Evolutionary conservation across 2,888 invertebrate genomes (phyloP).

Genomic region (Charanyca ferruginea): DNA sequence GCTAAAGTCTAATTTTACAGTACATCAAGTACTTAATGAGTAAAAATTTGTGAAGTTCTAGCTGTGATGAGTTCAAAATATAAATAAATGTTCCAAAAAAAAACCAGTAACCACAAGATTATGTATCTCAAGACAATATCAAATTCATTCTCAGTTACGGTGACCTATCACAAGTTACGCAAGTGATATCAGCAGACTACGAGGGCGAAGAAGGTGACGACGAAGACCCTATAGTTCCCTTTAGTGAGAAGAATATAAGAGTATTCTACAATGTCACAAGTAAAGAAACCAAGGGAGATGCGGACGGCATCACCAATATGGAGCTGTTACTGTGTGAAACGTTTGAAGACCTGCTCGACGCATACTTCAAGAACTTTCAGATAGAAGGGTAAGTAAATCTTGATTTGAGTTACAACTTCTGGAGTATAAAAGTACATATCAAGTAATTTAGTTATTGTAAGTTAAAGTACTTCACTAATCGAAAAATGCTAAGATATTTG

Average conservation of each 20-base stretch:
- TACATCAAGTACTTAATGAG: too few species aligned
- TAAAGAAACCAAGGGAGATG: slow-evolving; percentile 79
- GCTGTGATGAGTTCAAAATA: too few species aligned
- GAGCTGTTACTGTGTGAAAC: slow-evolving; percentile 97
- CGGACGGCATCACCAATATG: slow-evolving; percentile 95
- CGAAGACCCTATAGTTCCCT: slow-evolving; percentile 88
- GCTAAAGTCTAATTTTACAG: too few species aligned
- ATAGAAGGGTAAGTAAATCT: slow-evolving; percentile 93
- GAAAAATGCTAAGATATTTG: too few species aligned
- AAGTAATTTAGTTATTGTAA: too few species aligned
- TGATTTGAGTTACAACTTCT: too few species aligned
- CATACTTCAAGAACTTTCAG: slow-evolving; percentile 95
- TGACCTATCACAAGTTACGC: slow-evolving; percentile 95
- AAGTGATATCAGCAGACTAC: slow-evolving; percentile 95
- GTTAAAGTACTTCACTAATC: too few species aligned
- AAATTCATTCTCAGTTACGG: slow-evolving; percentile 89
- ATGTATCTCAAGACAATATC: too few species aligned
- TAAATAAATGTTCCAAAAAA: too few species aligned
- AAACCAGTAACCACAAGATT: too few species aligned
- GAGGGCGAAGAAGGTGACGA: slow-evolving; percentile 92
- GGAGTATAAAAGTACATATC: too few species aligned
- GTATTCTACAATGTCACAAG: slow-evolving; percentile 81
- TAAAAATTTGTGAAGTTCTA: too few species aligned
- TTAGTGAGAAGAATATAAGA: slow-evolving; percentile 92
- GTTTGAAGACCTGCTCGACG: slow-evolving; percentile 94